Evolutionary conservation across 2,797 vertebrate genomes (phyloP), one percentile per base, ranked within the genome.

Genomic region (Anguilla anguilla): DNA sequence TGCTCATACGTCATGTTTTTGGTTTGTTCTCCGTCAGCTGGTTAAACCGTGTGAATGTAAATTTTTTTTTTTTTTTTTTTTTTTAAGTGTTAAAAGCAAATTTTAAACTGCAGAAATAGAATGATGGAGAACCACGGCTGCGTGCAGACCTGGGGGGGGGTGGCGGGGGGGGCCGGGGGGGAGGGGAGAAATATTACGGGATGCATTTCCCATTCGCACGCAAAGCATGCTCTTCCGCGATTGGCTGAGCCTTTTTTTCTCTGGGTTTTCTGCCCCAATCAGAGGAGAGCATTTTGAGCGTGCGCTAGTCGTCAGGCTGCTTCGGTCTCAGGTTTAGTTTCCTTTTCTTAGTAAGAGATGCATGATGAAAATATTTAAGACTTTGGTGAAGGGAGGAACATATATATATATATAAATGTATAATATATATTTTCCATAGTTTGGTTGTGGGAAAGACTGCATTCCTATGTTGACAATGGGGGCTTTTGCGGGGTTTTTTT

Each of bases 41-140:
- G 19, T 69, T 82, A 86, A 83, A 88, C 49, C 83, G 67, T 13
- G 11, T 83, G 77, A 90, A 92, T 89, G 89, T 90, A 85, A 89
- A 89, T 85, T 77, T 35, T 35, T 35, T 35, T 35, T 35, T 31
- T 89, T 88, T 31, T 31, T 31, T 31, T 35, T 35, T 35, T 35
- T 35, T 35, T 35, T 86, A 86, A 67, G 46, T 86, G 86, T 89
- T 86, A 22, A 85, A 83, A 77, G 28, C 35, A 31, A 74, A 28
- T 9, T 31, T 72, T 25, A 69, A 87, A 86, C 59, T 31, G 82
- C 83, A 2, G 28, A 64, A 43, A 39, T 35, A 28, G 11, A 35
- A 2, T 64, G 19, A 85, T 28, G 17, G 67, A 46, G 22, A 72
- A 53, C n/a, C 11, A 15, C 5, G 4, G 25, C 2, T 46, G 11